These are phyloP conservation scores for Ctenomys sociabilis DNA, from an alignment of 2,113 vertebrate species.

Conservation along the genomic window DNA sequence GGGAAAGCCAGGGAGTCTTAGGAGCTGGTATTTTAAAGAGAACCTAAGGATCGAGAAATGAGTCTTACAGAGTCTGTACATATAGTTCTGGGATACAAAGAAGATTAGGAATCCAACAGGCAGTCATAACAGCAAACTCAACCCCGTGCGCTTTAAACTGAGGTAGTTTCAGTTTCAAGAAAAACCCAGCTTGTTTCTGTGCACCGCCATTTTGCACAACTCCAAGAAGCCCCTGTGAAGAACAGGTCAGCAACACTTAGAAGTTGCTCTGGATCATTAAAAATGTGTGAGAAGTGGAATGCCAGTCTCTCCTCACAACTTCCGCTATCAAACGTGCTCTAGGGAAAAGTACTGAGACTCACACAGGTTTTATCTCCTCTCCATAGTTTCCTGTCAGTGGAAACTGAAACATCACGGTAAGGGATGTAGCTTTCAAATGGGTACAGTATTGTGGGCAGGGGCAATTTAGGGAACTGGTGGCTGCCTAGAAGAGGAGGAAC, in stretches of 20 bases:
- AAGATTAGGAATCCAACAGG: neutral
- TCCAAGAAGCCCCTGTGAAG: neutral
- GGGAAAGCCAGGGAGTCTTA: accelerated
- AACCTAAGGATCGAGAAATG: neutral
- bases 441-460: neutral
- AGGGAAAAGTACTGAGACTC: neutral
- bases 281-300: neutral
- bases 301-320: neutral
- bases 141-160: neutral
- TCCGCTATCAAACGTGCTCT: neutral
- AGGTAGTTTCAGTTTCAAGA: neutral
- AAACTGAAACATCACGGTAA: slow-evolving; percentile 32
- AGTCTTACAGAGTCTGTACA: neutral
- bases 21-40: neutral
- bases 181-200: neutral
- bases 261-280: neutral
- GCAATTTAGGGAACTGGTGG: neutral
- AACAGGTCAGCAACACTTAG: neutral
- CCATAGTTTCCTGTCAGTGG: neutral
- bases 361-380: neutral
- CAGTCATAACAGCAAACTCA: neutral
- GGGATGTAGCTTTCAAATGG: neutral
- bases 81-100: neutral
- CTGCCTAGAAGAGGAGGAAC: neutral
- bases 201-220: neutral